These are phyloP conservation scores for Craniophora ligustri DNA, from an alignment of 2,888 invertebrate genomes.

Conservation along the genomic window DNA sequence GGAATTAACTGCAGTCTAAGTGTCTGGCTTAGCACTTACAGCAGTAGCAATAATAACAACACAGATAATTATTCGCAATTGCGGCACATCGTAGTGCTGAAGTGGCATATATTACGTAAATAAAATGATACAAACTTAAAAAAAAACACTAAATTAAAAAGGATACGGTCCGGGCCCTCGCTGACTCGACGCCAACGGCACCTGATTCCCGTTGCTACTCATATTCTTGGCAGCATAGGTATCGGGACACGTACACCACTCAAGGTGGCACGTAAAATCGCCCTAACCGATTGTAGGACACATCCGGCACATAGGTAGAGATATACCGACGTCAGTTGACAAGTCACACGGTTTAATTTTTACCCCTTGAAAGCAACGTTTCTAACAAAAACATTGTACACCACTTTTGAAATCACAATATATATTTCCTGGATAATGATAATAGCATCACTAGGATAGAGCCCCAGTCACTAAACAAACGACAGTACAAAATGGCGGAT, in stretches of 20 bases:
- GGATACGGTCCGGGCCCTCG: constrained; percentile 90
- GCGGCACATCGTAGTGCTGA: constrained; percentile 78
- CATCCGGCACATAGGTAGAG: constrained; percentile 87
- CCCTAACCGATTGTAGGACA: constrained; percentile 88
- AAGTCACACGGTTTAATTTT: constrained; percentile 82
- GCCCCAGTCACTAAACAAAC: constrained; percentile 87
- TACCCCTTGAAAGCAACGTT: constrained; percentile 78
- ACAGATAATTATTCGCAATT: constrained; percentile 71
- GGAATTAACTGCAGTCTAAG: constrained; percentile 1
- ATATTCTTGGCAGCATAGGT: constrained; percentile 89
- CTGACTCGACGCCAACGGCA: constrained; percentile 89
- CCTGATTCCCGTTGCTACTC: constrained; percentile 91
- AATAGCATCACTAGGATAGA: constrained; percentile 81
- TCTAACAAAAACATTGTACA: constrained; percentile 85
- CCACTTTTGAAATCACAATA: constrained; percentile 79
- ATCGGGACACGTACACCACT: constrained; percentile 89
- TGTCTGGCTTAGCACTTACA: constrained; percentile 14
- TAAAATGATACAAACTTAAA: constrained; percentile 69
- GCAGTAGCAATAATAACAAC: constrained; percentile 50
- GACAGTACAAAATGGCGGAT: constrained; percentile 89
- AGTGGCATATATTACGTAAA: constrained; percentile 86
- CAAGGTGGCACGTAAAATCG: constrained; percentile 89
- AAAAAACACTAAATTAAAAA: constrained; percentile 75
- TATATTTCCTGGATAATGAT: constrained; percentile 76
- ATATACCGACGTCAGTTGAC: constrained; percentile 83